Evolutionary conservation across 2,113 vertebrate species (phyloP).

Genomic region (Pristiophorus japonicus): DNA sequence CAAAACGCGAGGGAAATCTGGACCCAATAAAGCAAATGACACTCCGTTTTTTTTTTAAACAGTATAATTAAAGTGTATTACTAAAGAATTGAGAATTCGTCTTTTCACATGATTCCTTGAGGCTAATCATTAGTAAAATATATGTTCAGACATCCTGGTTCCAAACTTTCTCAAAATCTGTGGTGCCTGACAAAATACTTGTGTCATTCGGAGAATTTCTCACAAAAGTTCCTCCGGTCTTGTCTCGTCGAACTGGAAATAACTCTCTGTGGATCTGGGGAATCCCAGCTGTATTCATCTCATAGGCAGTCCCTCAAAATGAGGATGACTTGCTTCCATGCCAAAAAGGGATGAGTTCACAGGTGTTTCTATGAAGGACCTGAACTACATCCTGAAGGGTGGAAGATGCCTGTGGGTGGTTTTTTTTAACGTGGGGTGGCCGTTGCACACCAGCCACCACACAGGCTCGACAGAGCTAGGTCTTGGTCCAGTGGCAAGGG

Average conservation of each 20-base stretch:
- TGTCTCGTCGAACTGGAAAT: neutral
- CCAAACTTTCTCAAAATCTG: neutral
- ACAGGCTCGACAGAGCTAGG: too few species aligned
- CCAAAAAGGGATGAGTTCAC: too few species aligned
- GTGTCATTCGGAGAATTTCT: neutral
- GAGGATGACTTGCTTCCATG: too few species aligned
- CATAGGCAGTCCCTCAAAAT: too few species aligned
- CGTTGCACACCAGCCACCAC: too few species aligned
- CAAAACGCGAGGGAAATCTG: neutral
- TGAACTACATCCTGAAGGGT: too few species aligned
- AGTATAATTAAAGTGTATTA: neutral
- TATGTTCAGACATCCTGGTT: neutral
- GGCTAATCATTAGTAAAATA: neutral
- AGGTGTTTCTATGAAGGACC: too few species aligned
- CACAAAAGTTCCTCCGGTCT: neutral
- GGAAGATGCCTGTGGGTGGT: too few species aligned
- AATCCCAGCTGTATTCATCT: too few species aligned
- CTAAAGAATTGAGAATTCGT: neutral
- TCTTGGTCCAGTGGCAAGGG: too few species aligned
- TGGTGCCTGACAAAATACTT: neutral
- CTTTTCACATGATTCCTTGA: neutral
- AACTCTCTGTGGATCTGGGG: neutral
- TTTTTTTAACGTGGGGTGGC: too few species aligned
- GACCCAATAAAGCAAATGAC: neutral
- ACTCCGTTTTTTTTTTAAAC: neutral